Percentiles rank a stretch among this genome's conserved stretches.
phyloP scores from a whole-genome alignment of 2,113 vertebrate species.

The Motacilla tschutschensis region DNA sequence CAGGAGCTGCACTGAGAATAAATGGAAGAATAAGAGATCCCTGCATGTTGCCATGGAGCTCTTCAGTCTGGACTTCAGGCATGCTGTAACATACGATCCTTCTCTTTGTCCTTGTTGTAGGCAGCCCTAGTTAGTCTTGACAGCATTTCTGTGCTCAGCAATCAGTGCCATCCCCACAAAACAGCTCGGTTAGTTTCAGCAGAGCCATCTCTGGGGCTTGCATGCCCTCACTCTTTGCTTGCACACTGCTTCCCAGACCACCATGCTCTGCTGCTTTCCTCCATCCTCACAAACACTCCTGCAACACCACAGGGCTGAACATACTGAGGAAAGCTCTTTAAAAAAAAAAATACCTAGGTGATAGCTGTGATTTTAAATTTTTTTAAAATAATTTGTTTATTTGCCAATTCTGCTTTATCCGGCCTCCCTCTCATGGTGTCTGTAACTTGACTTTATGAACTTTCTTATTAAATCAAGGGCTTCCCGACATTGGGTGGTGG shows the following conservation, averaged over 20 bases:
- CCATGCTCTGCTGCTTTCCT: background rate
- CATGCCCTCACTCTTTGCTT: background rate
- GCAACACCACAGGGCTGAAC: background rate
- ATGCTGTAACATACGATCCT: background rate
- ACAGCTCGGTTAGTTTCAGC: background rate
- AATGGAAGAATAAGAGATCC: slow-evolving; percentile 25
- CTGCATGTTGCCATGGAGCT: slow-evolving; percentile 43
- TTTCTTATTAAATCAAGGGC: slow-evolving; percentile 33
- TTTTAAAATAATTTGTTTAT: background rate
- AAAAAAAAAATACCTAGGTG: background rate
- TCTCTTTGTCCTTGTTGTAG: slow-evolving; percentile 32
- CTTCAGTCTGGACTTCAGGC: slow-evolving; percentile 8
- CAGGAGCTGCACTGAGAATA: slow-evolving; percentile 13
- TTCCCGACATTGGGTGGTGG: background rate
- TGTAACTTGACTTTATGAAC: slow-evolving; percentile 33
- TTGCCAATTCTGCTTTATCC: background rate
- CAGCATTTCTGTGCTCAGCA: background rate
- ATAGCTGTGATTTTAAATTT: too few relatives aligned
- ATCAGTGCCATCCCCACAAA: background rate
- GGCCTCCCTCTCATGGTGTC: slow-evolving; percentile 7
- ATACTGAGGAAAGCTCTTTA: background rate
- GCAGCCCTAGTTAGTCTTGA: background rate
- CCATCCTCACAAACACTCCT: background rate
- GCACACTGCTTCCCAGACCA: background rate
- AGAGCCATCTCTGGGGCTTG: background rate